Evolutionary conservation across 2,888 invertebrate species (phyloP), one percentile per base, ranked within the genome.

Genomic region (Ditula angustiorana): DNA sequence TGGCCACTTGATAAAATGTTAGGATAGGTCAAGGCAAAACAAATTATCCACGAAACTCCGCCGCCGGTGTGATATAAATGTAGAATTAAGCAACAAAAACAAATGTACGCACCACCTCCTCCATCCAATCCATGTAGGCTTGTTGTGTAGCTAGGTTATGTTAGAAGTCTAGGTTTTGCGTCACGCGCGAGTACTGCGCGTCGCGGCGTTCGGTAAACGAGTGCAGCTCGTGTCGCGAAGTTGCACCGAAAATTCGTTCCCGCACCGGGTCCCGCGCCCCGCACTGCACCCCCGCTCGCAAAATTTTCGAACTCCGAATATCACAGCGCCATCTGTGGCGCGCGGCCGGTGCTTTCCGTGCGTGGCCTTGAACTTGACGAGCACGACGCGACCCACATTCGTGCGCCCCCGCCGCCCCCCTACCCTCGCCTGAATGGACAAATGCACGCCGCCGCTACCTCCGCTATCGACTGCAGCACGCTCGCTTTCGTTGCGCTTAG

Each of bases 321-420:
- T 79, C 80, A 76, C 87, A 90, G 84, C 92, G 92, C 91, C 92
- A 92, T 90, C 91, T 92, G 88, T 81, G 19, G 85, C 82, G 82
- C 83, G 77, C 77, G 80, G 82, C 82, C 78, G 79, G 81, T 71
- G 71, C 82, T 83, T 77, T 74, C 73, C 74, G 79, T 78, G 79
- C 76, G 90, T 88, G 86, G 88, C 92, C 91, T 91, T 92, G 92
- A 92, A 92, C 92, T 92, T 92, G 92, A 90, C 88, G 83, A 78
- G 63, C 79, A 79, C 85, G 83, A 81, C 86, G 86, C 83, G 91
- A 92, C 91, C 91, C 89, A 91, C 82, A 81, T 90, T 89, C 78
- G 84, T 82, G 79, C 69, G 80, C 75, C 82, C 79, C 80, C 74
- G 80, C 78, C 82, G 76, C 80, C 85, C 76, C 80, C 76, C 71